phyloP scores from a whole-genome alignment of 2,888 invertebrate species.

The Neocrepidodera transversa region DNA sequence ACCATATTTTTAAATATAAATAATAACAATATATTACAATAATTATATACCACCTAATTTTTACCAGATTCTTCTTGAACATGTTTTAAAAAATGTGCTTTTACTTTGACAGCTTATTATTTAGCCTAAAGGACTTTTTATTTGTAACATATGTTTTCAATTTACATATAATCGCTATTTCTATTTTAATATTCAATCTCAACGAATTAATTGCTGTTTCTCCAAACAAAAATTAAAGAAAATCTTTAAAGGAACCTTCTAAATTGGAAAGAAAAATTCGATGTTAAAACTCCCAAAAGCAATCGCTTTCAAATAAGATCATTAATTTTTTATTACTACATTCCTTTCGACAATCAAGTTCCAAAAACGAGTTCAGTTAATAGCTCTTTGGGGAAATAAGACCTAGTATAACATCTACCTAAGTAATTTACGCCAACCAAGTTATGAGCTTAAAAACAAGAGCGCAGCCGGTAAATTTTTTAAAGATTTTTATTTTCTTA shows the following conservation, averaged over 20 bases:
- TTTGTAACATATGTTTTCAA: no score
- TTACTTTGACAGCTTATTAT: no score
- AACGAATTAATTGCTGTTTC: background rate
- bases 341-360: slow-evolving; percentile 29
- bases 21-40: no score
- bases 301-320: slow-evolving; percentile 29
- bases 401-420: slow-evolving; percentile 28
- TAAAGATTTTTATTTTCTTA: no score
- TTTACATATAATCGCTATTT: no score
- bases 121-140: no score
- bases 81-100: no score
- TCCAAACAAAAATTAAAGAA: slow-evolving; percentile 2
- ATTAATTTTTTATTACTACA: slow-evolving; percentile 30
- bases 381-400: slow-evolving; percentile 33
- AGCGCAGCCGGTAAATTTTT: no score
- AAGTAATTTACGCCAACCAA: slow-evolving; percentile 29
- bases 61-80: no score
- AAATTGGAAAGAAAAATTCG: slow-evolving; percentile 6
- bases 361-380: slow-evolving; percentile 29
- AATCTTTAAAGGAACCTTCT: slow-evolving; percentile 5
- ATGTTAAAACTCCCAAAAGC: slow-evolving; percentile 26
- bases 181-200: background rate
- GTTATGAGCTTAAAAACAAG: background rate
- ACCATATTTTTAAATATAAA: no score
- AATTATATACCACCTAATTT: no score